These are phyloP conservation scores for Saturnia pavonia DNA, from an alignment of 2,888 invertebrate species.

Conservation along the genomic window DNA sequence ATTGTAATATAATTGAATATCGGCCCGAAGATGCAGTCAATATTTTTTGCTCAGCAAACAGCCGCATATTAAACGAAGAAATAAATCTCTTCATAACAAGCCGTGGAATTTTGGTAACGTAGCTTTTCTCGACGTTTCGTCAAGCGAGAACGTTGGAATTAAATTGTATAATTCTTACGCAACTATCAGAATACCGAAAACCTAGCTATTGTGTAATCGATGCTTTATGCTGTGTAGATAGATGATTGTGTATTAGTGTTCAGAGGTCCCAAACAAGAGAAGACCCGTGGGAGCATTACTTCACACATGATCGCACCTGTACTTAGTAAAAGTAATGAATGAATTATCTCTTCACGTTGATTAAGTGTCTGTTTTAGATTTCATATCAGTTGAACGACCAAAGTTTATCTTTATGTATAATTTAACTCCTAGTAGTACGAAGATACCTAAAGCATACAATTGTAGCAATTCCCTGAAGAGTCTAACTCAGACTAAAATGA, in stretches of 20 bases:
- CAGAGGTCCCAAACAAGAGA: not conserved
- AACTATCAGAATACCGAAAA: not conserved
- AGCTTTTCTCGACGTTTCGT: not conserved
- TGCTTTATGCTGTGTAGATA: not conserved
- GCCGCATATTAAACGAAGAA: too few species aligned
- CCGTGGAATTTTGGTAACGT: too few species aligned
- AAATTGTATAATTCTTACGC: not conserved
- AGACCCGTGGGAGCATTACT: not conserved
- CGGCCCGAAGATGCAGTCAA: not conserved
- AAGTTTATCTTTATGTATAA: too few species aligned
- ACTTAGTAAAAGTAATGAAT: not conserved
- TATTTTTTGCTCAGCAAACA: not conserved
- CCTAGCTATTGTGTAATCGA: not conserved
- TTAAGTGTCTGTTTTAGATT: not conserved
- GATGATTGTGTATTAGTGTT: not conserved
- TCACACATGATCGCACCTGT: too few species aligned
- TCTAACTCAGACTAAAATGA: too few species aligned
- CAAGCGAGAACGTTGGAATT: not conserved
- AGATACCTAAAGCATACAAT: too few species aligned
- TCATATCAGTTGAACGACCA: too few species aligned
- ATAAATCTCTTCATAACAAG: not conserved
- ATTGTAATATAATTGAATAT: constrained; percentile 4
- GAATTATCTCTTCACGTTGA: not conserved
- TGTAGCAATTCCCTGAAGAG: too few species aligned
- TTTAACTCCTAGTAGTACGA: too few species aligned